Conservation (phyloP, 2,797 vertebrate species). For the Mormyrus proboscirostris region DNA sequence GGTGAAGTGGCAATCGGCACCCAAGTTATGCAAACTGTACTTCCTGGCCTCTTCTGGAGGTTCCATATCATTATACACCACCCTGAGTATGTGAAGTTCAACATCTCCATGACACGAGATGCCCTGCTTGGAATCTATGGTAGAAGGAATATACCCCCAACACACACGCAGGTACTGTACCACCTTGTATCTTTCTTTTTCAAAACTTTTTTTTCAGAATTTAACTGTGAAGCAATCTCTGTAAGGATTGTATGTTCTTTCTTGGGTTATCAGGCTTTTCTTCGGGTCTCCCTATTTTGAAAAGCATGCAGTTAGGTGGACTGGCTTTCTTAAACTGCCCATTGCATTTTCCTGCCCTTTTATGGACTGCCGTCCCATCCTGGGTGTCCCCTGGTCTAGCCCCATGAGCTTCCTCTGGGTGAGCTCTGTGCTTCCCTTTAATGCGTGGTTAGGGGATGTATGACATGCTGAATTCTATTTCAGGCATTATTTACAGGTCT, state of each 20-base stretch:
- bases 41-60: constrained; percentile 93
- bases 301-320: background rate
- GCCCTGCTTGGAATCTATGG: constrained; percentile 80
- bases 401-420: background rate
- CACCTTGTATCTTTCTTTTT: background rate
- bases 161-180: constrained; percentile 73
- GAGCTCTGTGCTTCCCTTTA: background rate
- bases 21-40: constrained; percentile 87
- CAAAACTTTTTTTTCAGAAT: background rate
- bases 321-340: background rate
- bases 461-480: background rate
- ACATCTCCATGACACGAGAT: constrained; percentile 73
- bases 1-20: constrained; percentile 88
- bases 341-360: background rate
- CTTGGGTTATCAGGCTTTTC: background rate
- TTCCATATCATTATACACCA: constrained; percentile 85
- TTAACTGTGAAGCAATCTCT: background rate
- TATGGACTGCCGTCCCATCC: background rate
- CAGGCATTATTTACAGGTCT: background rate
- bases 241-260: background rate
- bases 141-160: constrained; percentile 77
- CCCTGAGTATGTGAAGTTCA: constrained; percentile 76
- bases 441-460: background rate
- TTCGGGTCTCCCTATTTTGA: background rate
- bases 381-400: background rate